A percentile compares a stretch with the other conserved stretches of the same genome.
phyloP scores from a whole-genome alignment of 2,113 vertebrate genomes.

The Osmerus mordax region DNA sequence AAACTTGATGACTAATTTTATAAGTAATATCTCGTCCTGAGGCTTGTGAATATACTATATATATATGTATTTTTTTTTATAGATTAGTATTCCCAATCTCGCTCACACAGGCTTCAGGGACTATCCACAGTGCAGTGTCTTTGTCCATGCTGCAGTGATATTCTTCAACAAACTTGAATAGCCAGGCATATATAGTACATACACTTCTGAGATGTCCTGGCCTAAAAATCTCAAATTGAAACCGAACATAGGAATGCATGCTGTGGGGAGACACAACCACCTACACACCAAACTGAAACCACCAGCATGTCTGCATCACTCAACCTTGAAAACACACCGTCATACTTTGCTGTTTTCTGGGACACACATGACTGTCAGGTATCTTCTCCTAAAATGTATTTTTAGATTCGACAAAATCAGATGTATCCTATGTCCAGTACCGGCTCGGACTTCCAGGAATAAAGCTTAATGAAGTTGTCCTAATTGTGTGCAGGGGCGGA shows the following conservation, averaged over 20 bases:
- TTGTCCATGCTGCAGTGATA: neutral
- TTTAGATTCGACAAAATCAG: neutral
- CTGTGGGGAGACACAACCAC: neutral
- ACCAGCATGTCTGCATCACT: no score
- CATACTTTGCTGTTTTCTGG: no score
- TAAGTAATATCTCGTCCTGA: conserved; percentile 50
- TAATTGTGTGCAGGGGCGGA: no score
- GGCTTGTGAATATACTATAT: conserved; percentile 58
- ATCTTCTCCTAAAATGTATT: conserved; percentile 12
- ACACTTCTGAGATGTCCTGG: neutral
- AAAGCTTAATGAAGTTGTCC: no score
- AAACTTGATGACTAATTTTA: conserved; percentile 57
- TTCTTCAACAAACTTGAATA: no score
- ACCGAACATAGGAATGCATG: neutral
- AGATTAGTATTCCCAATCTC: conserved; percentile 60
- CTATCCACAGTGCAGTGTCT: neutral
- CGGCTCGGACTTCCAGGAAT: neutral
- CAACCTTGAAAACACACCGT: no score
- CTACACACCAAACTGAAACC: no score
- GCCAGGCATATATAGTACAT: neutral
- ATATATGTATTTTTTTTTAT: no score
- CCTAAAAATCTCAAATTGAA: neutral
- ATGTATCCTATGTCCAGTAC: neutral
- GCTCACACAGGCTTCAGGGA: conserved; percentile 45
- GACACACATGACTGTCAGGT: conserved; percentile 24